A percentile compares a stretch with the other conserved stretches of the same genome.
These are phyloP conservation scores for Oasisia sp. DNA, from an alignment of 2,888 invertebrate species.

Conservation along the genomic window DNA sequence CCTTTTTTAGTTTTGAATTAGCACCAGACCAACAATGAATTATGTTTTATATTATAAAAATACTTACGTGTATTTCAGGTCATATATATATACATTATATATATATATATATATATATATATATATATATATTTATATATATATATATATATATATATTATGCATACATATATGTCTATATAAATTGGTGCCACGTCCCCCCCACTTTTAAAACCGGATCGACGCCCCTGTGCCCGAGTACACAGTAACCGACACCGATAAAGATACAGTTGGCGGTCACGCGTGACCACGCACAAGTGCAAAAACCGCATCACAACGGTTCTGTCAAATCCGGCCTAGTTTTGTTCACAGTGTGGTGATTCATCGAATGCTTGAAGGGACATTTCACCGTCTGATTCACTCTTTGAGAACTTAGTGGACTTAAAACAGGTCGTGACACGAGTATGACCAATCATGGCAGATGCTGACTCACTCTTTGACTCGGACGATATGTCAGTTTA, in stretches of 20 bases:
- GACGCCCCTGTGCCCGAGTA: too few relatives aligned
- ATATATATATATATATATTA: neutral
- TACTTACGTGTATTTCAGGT: too few relatives aligned
- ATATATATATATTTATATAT: neutral
- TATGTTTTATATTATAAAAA: too few relatives aligned
- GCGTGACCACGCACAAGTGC: neutral
- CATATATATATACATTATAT: too few relatives aligned
- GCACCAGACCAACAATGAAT: too few relatives aligned
- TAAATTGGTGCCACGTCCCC: too few relatives aligned
- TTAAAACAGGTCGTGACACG: neutral
- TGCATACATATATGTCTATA: neutral
- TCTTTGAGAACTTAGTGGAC: neutral
- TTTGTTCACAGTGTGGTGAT: neutral
- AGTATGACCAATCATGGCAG: neutral
- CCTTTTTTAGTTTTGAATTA: too few relatives aligned
- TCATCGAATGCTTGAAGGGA: neutral
- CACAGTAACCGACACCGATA: neutral
- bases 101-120: neutral
- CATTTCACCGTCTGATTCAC: neutral
- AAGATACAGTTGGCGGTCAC: neutral
- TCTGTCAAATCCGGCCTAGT: neutral
- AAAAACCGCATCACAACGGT: neutral
- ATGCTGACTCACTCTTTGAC: neutral
- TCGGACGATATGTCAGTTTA: too few relatives aligned
- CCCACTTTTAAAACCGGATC: too few relatives aligned